Conservation (phyloP, 2,113 vertebrate genomes). For the Puffinus mauretanicus region DNA sequence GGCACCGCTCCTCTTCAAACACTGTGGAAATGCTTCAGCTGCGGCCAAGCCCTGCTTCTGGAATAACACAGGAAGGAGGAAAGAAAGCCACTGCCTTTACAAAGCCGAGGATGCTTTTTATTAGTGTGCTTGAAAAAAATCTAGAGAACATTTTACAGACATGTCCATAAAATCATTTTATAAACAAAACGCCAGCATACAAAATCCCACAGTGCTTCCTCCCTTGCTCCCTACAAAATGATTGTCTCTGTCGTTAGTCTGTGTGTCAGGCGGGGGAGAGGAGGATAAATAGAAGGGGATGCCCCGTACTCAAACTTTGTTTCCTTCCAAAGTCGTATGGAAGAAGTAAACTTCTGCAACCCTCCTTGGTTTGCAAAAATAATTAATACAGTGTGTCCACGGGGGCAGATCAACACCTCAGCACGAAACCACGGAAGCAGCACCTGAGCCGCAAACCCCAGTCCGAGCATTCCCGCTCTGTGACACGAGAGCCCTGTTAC, state of each 20-base stretch:
- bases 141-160: conserved; percentile 52
- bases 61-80: not conserved
- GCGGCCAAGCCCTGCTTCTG: not conserved
- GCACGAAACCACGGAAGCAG: not conserved
- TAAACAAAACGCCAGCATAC: conserved; percentile 65
- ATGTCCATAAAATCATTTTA: conserved; percentile 21
- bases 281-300: conserved; percentile 62
- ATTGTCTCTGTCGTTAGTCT: conserved; percentile 72
- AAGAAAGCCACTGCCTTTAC: not conserved
- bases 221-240: conserved; percentile 64
- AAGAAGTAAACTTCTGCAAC: conserved; percentile 47
- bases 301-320: conserved; percentile 61
- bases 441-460: not conserved
- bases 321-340: conserved; percentile 40
- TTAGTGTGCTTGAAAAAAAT: conserved; percentile 64
- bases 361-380: conserved; percentile 1
- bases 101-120: conserved; percentile 73
- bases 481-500: not conserved
- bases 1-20: not conserved
- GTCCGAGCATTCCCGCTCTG: not conserved
- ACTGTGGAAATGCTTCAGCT: not conserved
- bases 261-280: not conserved
- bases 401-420: not conserved
- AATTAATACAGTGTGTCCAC: not conserved
- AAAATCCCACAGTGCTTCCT: conserved; percentile 60